Evolutionary conservation across 2,797 vertebrate genomes (phyloP), one percentile per base, ranked within the genome.

Genomic region (Coregonus suidteri): DNA sequence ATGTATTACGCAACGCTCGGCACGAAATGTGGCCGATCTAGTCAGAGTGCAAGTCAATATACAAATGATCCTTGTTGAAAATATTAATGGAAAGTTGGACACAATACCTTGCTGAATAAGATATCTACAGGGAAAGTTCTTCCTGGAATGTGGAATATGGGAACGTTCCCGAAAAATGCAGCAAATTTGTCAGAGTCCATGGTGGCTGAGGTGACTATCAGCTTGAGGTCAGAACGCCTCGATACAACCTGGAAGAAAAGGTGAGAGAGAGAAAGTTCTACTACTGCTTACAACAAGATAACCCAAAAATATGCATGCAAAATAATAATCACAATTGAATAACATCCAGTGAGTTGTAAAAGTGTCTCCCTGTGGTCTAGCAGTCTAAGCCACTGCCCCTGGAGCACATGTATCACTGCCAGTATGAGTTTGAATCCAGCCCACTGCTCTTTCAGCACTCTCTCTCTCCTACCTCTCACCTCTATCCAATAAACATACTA

Each of bases 151-250:
- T 99, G 92, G 83, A 99, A 99, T 84, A 99, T 97, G 16, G 98
- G 98, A 75, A 99, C 98, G 0, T 99, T 99, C 78, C 98, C 98
- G 77, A 99, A 99, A 88, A 99, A 99, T 5, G 96, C 88, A 1
- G 98, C 97, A 93, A 99, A 99, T 77, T 99, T 99, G 53, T 98
- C 98, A 0, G 98, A 97, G 85, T 99, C 98, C 98, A 99, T 99
- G 2, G 98, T 99, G 82, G 98, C 98, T 0, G 98, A 99, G 0
- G 98, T 99, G 79, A 99, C 98, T 0, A 99, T 99, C 79, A 99
- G 96, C 84, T 99, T 99, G 86, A 99, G 92, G 88, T 99, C 98
- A 0, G 97, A 97, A 65, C 98, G 97, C 37, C 98, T 94, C 67
- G 98, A 95, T 0, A 99, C 98, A 78, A 99, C 98, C 98, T 99